A percentile compares a stretch with the other conserved stretches of the same genome.
phyloP scores from a whole-genome alignment of 2,113 vertebrate species.

The Coturnix japonica region DNA sequence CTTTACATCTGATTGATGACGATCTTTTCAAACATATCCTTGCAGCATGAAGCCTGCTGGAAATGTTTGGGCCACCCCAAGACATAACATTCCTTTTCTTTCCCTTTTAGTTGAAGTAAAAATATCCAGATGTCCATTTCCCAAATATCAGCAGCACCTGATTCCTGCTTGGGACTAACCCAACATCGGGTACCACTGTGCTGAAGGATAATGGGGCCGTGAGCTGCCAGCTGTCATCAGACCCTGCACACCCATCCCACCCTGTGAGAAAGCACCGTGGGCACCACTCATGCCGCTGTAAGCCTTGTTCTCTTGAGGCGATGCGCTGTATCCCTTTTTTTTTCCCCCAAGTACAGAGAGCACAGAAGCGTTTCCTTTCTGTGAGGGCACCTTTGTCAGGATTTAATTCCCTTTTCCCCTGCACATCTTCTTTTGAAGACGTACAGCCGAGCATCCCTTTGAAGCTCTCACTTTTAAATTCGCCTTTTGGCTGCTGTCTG shows the following conservation, averaged over 20 bases:
- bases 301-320: not conserved
- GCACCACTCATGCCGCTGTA: rapidly evolving
- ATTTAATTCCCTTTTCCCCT: not conserved
- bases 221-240: not conserved
- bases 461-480: not conserved
- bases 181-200: not conserved
- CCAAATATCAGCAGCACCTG: not conserved
- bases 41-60: not conserved
- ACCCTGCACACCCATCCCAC: not conserved
- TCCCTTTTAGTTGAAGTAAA: not conserved
- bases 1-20: not conserved
- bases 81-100: not conserved
- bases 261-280: rapidly evolving
- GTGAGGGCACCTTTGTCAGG: not conserved
- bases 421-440: not conserved
- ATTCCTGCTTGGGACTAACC: not conserved
- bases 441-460: not conserved
- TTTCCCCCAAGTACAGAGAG: not conserved
- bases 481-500: not conserved
- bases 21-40: not conserved
- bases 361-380: not conserved
- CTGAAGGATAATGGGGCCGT: rapidly evolving
- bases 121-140: not conserved
- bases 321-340: not conserved
- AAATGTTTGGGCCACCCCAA: not conserved